These are phyloP conservation scores for Tetrapedia diversipes DNA, from an alignment of 2,888 invertebrate species.

Conservation along the genomic window DNA sequence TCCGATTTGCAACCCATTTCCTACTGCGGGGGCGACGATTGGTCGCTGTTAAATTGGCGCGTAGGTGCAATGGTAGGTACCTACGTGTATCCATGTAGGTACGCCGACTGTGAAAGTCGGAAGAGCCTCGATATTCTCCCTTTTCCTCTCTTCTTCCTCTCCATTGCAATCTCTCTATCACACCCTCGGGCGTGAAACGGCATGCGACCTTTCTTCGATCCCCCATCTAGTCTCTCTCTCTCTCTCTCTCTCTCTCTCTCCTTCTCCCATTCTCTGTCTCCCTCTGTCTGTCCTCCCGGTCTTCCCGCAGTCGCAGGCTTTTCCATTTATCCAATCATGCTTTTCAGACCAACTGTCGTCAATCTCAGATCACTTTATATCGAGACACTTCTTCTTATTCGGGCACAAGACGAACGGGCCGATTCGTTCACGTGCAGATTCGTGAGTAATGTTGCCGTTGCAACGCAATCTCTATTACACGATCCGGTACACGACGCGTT, in stretches of 20 bases:
- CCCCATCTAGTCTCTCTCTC: conserved; percentile 9
- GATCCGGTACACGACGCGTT: background rate
- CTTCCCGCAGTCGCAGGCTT: no score
- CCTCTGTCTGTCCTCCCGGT: no score
- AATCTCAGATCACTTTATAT: background rate
- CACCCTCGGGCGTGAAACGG: conserved; percentile 41
- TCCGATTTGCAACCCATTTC: conserved; percentile 82
- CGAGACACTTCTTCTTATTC: conserved; percentile 6
- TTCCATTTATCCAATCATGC: no score
- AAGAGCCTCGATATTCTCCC: conserved; percentile 68
- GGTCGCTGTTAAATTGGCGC: conserved; percentile 78
- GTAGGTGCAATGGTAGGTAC: conserved; percentile 76
- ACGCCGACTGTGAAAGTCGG: conserved; percentile 79
- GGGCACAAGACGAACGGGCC: background rate
- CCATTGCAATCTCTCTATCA: conserved; percentile 33
- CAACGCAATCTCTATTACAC: conserved; percentile 1
- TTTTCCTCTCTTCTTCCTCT: conserved; percentile 43
- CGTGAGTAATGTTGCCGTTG: background rate
- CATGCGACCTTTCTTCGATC: conserved; percentile 43
- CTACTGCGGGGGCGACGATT: conserved; percentile 81
- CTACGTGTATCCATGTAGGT: conserved; percentile 73
- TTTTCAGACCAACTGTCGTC: no score
- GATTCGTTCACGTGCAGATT: background rate
- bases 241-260: background rate
- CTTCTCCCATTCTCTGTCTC: background rate